phyloP scores from a whole-genome alignment of 2,797 vertebrate species.

The Margarornis squamiger region DNA sequence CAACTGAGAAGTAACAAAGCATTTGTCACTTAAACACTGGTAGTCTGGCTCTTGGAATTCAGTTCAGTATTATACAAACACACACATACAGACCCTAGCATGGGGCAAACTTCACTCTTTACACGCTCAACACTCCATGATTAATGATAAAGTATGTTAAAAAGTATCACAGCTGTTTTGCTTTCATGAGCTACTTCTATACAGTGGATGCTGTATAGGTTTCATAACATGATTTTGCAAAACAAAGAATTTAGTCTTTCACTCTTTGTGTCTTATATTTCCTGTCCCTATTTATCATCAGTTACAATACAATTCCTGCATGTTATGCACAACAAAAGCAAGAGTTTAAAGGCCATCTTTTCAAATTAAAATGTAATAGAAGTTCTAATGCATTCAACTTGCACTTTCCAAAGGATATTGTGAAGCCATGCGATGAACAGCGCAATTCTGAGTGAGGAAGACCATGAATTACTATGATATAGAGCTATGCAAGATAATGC shows the following conservation, averaged over 20 bases:
- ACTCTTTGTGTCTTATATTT: background rate
- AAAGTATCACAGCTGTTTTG: background rate
- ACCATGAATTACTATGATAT: background rate
- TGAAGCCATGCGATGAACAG: background rate
- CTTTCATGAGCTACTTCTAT: background rate
- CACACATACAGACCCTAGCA: background rate
- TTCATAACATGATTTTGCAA: background rate
- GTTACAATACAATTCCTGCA: background rate
- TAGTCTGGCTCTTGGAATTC: background rate
- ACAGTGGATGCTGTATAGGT: background rate
- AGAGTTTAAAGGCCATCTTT: background rate
- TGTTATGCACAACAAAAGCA: background rate
- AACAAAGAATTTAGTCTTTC: background rate
- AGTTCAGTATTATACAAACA: background rate
- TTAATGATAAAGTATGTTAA: background rate
- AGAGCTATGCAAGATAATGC: background rate
- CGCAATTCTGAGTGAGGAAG: background rate
- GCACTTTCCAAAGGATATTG: background rate
- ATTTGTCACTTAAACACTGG: background rate
- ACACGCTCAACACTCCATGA: background rate
- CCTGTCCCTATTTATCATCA: background rate
- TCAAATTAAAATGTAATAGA: constrained; percentile 33
- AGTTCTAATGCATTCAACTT: background rate
- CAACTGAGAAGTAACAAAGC: background rate
- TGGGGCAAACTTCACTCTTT: background rate